Percentiles rank a stretch among this genome's conserved stretches.
These are phyloP conservation scores for Bryconaethiops microstoma DNA, from an alignment of 2,797 vertebrate species.

Conservation along the genomic window DNA sequence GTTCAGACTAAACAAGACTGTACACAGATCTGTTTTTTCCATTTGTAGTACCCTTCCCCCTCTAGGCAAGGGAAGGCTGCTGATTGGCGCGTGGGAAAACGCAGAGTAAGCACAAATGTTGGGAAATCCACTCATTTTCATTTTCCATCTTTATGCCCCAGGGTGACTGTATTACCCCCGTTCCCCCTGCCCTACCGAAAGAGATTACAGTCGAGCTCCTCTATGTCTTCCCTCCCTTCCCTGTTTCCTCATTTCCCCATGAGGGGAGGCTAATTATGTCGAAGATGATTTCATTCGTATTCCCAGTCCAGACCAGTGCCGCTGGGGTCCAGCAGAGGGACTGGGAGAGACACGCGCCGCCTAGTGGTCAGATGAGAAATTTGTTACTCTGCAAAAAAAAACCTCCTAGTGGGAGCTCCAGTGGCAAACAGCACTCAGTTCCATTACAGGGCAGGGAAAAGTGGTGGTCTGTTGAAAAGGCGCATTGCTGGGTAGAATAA, in stretches of 20 bases:
- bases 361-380: constrained; percentile 64
- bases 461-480: constrained; percentile 50
- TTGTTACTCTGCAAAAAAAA: constrained; percentile 36
- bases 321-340: constrained; percentile 56
- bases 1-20: not conserved
- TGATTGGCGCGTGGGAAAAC: constrained; percentile 57
- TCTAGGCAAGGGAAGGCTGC: constrained; percentile 1
- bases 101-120: constrained; percentile 75
- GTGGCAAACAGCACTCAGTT: constrained; percentile 50
- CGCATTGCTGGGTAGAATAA: constrained; percentile 18
- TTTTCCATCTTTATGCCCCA: constrained; percentile 52
- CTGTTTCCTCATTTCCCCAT: constrained; percentile 7
- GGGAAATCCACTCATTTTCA: constrained; percentile 59
- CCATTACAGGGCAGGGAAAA: constrained; percentile 50
- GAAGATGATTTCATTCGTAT: constrained; percentile 63
- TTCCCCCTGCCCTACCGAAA: not conserved
- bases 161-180: constrained; percentile 6
- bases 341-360: constrained; percentile 63
- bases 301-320: constrained; percentile 55
- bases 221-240: constrained; percentile 38
- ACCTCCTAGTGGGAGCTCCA: not conserved
- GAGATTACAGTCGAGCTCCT: constrained; percentile 48
- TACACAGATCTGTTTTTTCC: not conserved
- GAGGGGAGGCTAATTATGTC: constrained; percentile 57
- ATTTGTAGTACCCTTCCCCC: not conserved